Conservation (phyloP, 2,888 invertebrate species). For the Epistrophe eligans region DNA sequence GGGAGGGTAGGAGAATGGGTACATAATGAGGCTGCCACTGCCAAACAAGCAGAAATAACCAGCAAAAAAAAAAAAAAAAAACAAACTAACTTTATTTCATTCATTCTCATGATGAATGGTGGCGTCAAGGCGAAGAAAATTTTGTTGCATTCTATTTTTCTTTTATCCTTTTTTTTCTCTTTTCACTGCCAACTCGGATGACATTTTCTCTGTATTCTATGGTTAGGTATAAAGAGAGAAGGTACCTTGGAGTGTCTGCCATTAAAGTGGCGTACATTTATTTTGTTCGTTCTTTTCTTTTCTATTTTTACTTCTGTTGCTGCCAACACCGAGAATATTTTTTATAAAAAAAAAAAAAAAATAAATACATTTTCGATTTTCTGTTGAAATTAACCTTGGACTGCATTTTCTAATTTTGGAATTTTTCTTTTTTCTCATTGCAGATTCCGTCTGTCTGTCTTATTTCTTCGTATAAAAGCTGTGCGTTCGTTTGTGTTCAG, state of each 20-base stretch:
- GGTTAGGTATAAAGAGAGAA: constrained; percentile 9
- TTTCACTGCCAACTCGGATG: constrained; percentile 45
- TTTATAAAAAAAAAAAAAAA: not conserved
- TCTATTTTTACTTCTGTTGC: constrained; percentile 62
- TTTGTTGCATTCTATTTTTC: constrained; percentile 44
- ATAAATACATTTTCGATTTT: constrained; percentile 59
- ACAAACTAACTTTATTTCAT: constrained; percentile 60
- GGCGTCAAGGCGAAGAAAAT: constrained; percentile 73
- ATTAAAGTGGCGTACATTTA: constrained; percentile 43
- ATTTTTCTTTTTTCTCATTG: constrained; percentile 55
- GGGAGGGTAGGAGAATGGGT: not conserved
- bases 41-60: constrained; percentile 52
- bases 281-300: constrained; percentile 32
- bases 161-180: constrained; percentile 18
- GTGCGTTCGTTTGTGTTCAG: constrained; percentile 30
- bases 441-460: constrained; percentile 52
- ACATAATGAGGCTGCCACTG: constrained; percentile 70
- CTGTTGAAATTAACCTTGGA: constrained; percentile 75
- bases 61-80: constrained; percentile 7
- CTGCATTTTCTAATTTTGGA: constrained; percentile 75
- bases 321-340: constrained; percentile 42
- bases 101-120: constrained; percentile 74
- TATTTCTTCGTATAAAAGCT: not conserved
- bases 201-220: constrained; percentile 30
- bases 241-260: constrained; percentile 36